Conservation (phyloP, 2,113 vertebrate species). For the Myotis lucifugus region DNA sequence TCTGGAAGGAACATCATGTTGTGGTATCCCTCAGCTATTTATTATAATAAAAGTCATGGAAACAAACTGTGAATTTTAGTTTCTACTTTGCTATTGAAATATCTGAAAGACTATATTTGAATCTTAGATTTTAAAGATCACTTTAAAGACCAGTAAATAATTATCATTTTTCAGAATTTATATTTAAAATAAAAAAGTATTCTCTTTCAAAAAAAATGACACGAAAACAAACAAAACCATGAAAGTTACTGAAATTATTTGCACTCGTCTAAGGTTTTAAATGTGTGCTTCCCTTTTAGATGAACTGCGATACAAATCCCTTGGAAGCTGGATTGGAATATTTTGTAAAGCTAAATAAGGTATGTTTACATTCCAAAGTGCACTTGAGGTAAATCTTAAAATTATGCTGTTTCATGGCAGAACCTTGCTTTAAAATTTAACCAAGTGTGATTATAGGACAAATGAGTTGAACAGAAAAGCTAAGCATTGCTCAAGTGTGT, state of each 20-base stretch:
- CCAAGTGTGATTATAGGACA: not conserved
- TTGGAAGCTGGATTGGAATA: constrained; percentile 96
- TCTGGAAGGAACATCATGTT: not conserved
- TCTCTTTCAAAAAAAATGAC: not conserved
- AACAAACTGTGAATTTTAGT: constrained; percentile 26
- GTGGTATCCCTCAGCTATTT: not conserved
- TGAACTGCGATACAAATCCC: constrained; percentile 98
- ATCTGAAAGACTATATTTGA: constrained; percentile 28
- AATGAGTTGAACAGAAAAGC: not conserved
- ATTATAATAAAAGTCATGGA: constrained; percentile 7
- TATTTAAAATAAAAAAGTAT: constrained; percentile 23
- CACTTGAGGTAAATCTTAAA: not conserved
- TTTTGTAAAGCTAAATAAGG: constrained; percentile 98
- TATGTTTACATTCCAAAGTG: constrained; percentile 77
- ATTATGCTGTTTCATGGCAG: not conserved
- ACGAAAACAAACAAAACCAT: not conserved
- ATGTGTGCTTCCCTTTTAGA: constrained; percentile 84
- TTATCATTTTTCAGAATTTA: constrained; percentile 35
- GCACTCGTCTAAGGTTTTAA: not conserved
- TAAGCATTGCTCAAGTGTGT: not conserved
- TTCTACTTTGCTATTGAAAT: constrained; percentile 28
- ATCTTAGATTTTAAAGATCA: constrained; percentile 34
- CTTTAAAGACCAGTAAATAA: not conserved
- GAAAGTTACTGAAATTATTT: constrained; percentile 16
- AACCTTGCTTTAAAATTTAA: constrained; percentile 40